Base-by-base conservation (phyloP, 2,113 vertebrate genomes). In the Nansenia antarctica region DNA sequence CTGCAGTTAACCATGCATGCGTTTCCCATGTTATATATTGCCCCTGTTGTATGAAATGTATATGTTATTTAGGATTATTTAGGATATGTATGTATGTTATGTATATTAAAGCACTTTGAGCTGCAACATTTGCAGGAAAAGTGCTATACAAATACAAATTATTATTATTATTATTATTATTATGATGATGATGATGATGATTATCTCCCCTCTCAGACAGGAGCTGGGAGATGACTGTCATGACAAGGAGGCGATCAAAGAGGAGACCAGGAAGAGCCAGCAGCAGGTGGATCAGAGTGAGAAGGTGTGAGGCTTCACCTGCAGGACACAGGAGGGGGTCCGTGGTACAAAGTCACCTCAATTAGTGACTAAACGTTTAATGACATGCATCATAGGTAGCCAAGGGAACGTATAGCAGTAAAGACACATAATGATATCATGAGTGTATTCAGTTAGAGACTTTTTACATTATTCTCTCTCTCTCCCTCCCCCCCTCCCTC, bases 251-350 rank as follows among this genome's bases (percentile, higher is more conserved):
- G 76, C 88, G 57, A 61, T 67, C 20, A 73, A 77, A 18, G 86
- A 91, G 35, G 85, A 92, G 5, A 67, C 79, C 42, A 85, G 86
- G 18, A 86, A 52, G 76, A 92, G 86, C 65, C 84, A 86, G 57
- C 85, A 74, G 52, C 84, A 92, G 82, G 77, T 85, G 15, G 90
- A 93, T 67, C 85, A 91, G 26, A 92, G 88, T 76, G 74, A 90
- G 65, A 79, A 87, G 93, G 96, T 96, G n/a, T n/a, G n/a, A n/a
- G n/a, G n/a, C n/a, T n/a, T n/a, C n/a, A n/a, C n/a, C n/a, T n/a
- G n/a, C n/a, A n/a, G n/a, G n/a, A n/a, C n/a, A n/a, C n/a, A n/a
- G n/a, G n/a, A n/a, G n/a, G n/a, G n/a, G n/a, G n/a, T n/a, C n/a
- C n/a, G n/a, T n/a, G n/a, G n/a, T n/a, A n/a, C n/a, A n/a, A n/a